phyloP scores from a whole-genome alignment of 2,113 vertebrate genomes.

The Eublepharis macularius region DNA sequence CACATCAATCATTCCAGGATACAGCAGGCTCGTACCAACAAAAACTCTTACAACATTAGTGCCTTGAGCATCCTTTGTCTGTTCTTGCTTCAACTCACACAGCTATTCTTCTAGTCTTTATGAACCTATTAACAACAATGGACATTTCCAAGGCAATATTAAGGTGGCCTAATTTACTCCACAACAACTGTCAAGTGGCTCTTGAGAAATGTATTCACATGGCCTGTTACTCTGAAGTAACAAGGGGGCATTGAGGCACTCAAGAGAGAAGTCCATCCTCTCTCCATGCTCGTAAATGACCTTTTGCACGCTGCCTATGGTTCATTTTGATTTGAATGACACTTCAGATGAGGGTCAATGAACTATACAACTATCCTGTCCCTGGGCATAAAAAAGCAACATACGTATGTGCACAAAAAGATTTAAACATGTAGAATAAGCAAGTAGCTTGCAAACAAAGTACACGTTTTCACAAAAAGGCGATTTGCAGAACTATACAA shows the following conservation, averaged over 20 bases:
- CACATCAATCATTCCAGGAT: neutral
- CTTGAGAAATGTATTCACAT: conserved; percentile 3
- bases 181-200: neutral
- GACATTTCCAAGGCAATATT: neutral
- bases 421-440: neutral
- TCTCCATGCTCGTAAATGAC: neutral
- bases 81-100: neutral
- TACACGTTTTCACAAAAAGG: conserved; percentile 29
- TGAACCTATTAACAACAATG: neutral
- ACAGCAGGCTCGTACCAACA: neutral
- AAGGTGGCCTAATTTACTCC: neutral
- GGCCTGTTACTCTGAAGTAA: neutral
- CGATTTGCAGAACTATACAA: neutral
- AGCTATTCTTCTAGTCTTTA: neutral
- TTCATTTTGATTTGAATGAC: conserved; percentile 28
- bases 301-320: conserved; percentile 26
- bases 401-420: neutral
- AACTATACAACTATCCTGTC: neutral
- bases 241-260: neutral
- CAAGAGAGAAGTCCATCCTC: neutral
- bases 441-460: conserved; percentile 26
- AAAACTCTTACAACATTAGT: neutral
- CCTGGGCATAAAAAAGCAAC: neutral
- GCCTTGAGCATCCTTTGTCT: neutral
- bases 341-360: conserved; percentile 32